Percentiles rank a stretch among this genome's conserved stretches.
Evolutionary conservation across 2,888 invertebrate species (phyloP).

Genomic region (Rhimphoctona megacephalus): DNA sequence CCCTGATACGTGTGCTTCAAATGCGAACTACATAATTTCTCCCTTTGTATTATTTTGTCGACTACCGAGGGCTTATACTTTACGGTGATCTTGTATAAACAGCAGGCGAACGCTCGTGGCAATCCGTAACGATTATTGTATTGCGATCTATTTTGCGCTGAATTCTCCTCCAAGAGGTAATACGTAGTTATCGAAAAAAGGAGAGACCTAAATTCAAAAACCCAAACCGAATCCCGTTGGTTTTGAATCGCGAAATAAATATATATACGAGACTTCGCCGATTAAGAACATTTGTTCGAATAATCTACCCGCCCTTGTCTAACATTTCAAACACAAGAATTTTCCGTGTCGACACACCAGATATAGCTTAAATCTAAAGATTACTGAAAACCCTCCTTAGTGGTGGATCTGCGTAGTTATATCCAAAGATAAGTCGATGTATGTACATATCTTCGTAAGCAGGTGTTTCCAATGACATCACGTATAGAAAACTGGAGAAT

Average conservation of each 20-base stretch:
- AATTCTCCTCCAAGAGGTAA: background rate
- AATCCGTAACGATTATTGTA: background rate
- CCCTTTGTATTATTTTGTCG: constrained; percentile 3
- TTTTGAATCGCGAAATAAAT: too few species aligned
- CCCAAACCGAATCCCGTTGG: too few species aligned
- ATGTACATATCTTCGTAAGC: constrained; percentile 58
- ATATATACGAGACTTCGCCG: too few species aligned
- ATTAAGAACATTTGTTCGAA: too few species aligned
- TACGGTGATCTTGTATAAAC: background rate
- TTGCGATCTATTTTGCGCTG: background rate
- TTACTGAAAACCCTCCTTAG: background rate
- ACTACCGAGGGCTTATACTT: constrained; percentile 9
- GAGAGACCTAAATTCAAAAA: background rate
- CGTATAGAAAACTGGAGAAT: constrained; percentile 67
- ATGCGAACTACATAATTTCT: constrained; percentile 25
- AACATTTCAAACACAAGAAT: background rate
- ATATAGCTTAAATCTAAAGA: background rate
- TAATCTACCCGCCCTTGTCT: too few species aligned
- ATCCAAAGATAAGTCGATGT: background rate
- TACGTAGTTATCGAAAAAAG: background rate
- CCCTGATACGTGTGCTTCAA: constrained; percentile 30
- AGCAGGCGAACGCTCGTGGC: background rate
- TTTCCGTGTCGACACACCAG: background rate
- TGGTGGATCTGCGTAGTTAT: background rate
- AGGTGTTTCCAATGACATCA: constrained; percentile 74